Conservation (phyloP, 92 coral and sea anemone species). For the Umimayanthus kanabou region DNA sequence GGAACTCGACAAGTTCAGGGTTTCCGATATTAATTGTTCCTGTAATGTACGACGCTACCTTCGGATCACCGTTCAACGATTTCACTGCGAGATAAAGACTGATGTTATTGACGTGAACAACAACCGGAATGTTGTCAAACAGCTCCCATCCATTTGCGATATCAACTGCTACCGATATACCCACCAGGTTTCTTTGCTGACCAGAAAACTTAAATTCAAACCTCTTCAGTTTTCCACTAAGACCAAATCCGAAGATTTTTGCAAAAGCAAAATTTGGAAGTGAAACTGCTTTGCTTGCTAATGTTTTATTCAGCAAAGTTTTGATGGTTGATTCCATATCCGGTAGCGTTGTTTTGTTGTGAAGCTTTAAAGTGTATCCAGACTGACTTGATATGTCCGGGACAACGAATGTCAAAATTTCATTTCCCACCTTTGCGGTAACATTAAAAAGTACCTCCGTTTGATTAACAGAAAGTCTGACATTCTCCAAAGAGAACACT, state of each 20-base stretch:
- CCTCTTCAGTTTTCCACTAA: constrained; percentile 31
- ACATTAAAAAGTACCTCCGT: constrained; percentile 28
- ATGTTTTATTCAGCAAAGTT: constrained; percentile 18
- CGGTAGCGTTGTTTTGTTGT: neutral
- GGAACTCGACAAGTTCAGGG: constrained; percentile 44
- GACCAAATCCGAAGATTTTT: constrained; percentile 36
- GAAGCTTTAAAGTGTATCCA: constrained; percentile 34
- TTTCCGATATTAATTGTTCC: constrained; percentile 55
- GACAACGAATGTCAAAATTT: neutral
- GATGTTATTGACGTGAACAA: constrained; percentile 9
- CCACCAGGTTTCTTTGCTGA: constrained; percentile 11
- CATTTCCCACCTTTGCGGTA: constrained; percentile 7
- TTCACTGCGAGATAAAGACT: constrained; percentile 15
- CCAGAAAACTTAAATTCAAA: constrained; percentile 37
- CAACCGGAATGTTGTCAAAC: constrained; percentile 32
- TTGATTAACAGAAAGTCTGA: constrained; percentile 16
- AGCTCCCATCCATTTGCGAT: constrained; percentile 48
- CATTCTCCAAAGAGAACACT: constrained; percentile 22
- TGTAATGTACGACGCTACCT: constrained; percentile 37
- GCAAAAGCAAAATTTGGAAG: constrained; percentile 44
- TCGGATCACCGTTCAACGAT: constrained; percentile 4
- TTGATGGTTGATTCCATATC: constrained; percentile 25
- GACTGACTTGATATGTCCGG: constrained; percentile 7
- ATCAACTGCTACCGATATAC: constrained; percentile 20
- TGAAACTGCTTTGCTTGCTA: constrained; percentile 30